Base-by-base conservation (phyloP, 2,797 vertebrate species). In the Cyclura pinguis region DNA sequence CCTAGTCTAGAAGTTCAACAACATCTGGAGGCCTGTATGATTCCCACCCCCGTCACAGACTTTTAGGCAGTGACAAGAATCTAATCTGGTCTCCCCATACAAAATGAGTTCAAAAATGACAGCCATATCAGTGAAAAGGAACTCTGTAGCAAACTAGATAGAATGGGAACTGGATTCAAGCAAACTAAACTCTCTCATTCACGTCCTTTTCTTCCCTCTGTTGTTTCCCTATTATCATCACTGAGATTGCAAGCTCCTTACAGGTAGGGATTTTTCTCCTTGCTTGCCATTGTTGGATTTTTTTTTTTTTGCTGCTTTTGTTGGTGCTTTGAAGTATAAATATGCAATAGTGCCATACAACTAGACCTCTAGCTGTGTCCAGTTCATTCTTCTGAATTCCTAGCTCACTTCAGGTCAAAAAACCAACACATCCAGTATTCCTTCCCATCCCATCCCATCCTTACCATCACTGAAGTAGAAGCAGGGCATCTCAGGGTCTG, bases 381-480 rank as follows among this genome's bases (percentile, higher is more conserved):
- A 42, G 8, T 42, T 12, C 74, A 38, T 6, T 20, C 74, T 42
- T 77, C 74, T 47, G 74, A 20, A 38, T 47, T 77, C 20, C 18
- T 2, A 42, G 9, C 6, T 3, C 6, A 78, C 4, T 29, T 29
- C 22, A 13, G 29, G 6, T 5, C 73, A 27, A 7, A 52, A 80
- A 55, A 6, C 27, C 13, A 52, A 27, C 8, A 13, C 47, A 22
- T 6, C 59, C n/a, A 20, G 20, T 14, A 29, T 32, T 6, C 38
- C 55, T 16, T 5, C 29, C 74, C 29, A 62, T 38, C 14, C 74
- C 29, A 62, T 38, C 14, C 6, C 3, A 32, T 13, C 76, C 95
- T 88, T 93, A 97, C 96, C 27, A 27, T 97, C 94, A 0, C 93
- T 92, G 57, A 94, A 97, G 88, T 93, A 95, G 89, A 97, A 97